These are phyloP conservation scores for Antidorcas marsupialis DNA, from an alignment of 2,113 vertebrate species.

Conservation along the genomic window DNA sequence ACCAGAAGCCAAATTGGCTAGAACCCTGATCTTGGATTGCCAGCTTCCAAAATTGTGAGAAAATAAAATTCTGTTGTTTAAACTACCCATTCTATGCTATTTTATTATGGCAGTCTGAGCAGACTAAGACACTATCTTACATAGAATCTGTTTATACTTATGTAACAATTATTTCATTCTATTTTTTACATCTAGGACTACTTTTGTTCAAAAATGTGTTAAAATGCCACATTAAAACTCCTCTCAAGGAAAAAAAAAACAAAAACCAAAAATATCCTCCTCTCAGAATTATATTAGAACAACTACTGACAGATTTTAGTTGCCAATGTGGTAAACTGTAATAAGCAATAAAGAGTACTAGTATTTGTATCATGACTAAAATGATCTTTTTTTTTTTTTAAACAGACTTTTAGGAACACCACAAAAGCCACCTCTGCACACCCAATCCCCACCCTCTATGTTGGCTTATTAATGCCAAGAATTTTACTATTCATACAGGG, in stretches of 20 bases:
- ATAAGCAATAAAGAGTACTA: not conserved
- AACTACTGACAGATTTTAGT: not conserved
- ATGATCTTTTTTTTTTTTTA: not conserved
- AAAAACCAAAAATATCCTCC: not conserved
- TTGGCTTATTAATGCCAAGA: not conserved
- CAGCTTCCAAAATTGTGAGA: not conserved
- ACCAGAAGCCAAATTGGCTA: not conserved
- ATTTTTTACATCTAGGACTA: not conserved
- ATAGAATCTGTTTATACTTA: not conserved
- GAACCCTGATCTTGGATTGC: not conserved
- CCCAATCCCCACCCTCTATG: not conserved
- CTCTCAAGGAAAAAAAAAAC: not conserved
- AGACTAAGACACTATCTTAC: not conserved
- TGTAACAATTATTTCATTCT: conserved; percentile 1
- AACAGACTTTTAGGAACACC: not conserved
- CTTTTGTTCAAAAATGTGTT: conserved; percentile 22
- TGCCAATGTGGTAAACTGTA: not conserved
- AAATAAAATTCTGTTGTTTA: not conserved
- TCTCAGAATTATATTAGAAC: not conserved
- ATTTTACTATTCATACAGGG: not conserved
- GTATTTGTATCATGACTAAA: conserved; percentile 14
- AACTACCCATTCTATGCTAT: not conserved
- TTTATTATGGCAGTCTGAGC: not conserved
- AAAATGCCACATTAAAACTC: not conserved
- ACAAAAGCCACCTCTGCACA: not conserved